phyloP scores from a whole-genome alignment of 2,888 invertebrate species.

The Drosophila aldrichi region DNA sequence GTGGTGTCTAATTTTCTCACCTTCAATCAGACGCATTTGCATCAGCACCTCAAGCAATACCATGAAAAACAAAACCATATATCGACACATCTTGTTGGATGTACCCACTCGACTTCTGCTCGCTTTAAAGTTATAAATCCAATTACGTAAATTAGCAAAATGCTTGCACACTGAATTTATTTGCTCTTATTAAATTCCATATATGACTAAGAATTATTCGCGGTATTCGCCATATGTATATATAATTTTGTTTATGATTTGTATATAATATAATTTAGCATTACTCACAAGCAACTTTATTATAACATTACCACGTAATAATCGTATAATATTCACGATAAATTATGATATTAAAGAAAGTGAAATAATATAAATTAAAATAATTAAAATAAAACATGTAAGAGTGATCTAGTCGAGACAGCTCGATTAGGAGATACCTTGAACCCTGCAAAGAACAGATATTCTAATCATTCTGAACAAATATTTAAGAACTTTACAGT shows the following conservation, averaged over 20 bases:
- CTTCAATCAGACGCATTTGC: not conserved
- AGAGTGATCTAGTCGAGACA: too few relatives aligned
- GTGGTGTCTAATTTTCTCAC: slow-evolving; percentile 11
- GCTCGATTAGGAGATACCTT: too few relatives aligned
- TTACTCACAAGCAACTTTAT: not conserved
- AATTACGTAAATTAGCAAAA: not conserved
- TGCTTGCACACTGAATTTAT: not conserved
- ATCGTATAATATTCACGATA: too few relatives aligned
- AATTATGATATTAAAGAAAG: too few relatives aligned
- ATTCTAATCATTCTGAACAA: too few relatives aligned
- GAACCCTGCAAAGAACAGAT: too few relatives aligned
- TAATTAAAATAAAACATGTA: too few relatives aligned
- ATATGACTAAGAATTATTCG: not conserved
- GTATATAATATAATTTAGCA: not conserved
- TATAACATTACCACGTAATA: too few relatives aligned
- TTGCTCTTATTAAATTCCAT: not conserved
- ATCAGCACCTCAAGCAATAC: slow-evolving; percentile 12
- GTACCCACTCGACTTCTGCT: not conserved
- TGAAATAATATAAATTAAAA: too few relatives aligned
- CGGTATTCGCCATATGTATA: not conserved
- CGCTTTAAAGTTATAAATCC: not conserved
- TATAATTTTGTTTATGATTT: slow-evolving; percentile 1
- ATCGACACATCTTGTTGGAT: slow-evolving; percentile 19
- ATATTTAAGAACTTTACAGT: too few relatives aligned
- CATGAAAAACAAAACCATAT: not conserved